phyloP scores from a whole-genome alignment of 2,888 invertebrate species.

The Phyllotreta cruciferae region DNA sequence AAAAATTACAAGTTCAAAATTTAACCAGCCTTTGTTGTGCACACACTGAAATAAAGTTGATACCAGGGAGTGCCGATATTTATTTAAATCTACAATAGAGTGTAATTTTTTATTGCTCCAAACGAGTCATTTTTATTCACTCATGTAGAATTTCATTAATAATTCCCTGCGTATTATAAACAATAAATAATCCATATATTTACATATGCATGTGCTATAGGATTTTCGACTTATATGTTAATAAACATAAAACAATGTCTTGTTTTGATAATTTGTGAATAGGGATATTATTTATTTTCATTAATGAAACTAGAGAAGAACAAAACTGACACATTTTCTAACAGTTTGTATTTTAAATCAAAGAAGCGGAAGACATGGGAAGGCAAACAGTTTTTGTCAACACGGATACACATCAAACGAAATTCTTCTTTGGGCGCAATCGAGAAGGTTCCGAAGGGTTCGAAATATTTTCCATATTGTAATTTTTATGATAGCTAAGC shows the following conservation, averaged over 20 bases:
- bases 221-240: too few relatives aligned
- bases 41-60: slow-evolving; percentile 19
- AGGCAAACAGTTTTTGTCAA: too few relatives aligned
- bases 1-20: slow-evolving; percentile 42
- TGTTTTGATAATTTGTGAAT: too few relatives aligned
- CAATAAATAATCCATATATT: slow-evolving; percentile 4
- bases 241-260: too few relatives aligned
- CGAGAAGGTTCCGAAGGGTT: neutral
- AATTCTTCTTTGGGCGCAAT: too few relatives aligned
- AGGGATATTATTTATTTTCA: too few relatives aligned
- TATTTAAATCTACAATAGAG: slow-evolving; percentile 10
- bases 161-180: slow-evolving; percentile 11
- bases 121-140: slow-evolving; percentile 7
- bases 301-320: too few relatives aligned
- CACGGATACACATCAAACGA: too few relatives aligned
- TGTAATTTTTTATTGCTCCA: slow-evolving; percentile 7
- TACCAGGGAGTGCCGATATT: slow-evolving; percentile 26
- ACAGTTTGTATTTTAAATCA: too few relatives aligned
- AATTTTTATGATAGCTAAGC: slow-evolving; percentile 10
- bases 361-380: too few relatives aligned
- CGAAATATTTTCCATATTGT: slow-evolving; percentile 11
- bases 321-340: too few relatives aligned
- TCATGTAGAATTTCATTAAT: slow-evolving; percentile 7
- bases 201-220: too few relatives aligned
- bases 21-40: slow-evolving; percentile 35